phyloP scores from a whole-genome alignment of 1,140 invertebrate species.

The Drosophila pseudoananassae region DNA sequence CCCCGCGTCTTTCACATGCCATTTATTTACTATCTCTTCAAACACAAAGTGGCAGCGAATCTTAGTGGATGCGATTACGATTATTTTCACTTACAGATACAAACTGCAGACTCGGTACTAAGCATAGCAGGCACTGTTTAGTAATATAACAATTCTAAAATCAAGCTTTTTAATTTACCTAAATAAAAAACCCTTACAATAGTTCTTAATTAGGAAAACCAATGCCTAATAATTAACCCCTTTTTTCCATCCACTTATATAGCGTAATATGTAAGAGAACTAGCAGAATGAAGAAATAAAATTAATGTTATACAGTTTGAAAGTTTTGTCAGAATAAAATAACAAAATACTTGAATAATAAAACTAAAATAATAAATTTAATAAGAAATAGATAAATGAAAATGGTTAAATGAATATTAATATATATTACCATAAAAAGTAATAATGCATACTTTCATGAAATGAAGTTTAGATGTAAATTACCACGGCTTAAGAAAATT shows the following conservation, averaged over 20 bases:
- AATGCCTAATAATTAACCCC: slow-evolving; percentile 56
- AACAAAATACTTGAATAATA: slow-evolving; percentile 25
- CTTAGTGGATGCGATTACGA: slow-evolving; percentile 1
- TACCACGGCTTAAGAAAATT: slow-evolving; percentile 28
- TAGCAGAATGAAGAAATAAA: slow-evolving; percentile 40
- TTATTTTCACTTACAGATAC: slow-evolving; percentile 17
- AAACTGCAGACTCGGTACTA: slow-evolving; percentile 19
- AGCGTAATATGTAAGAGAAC: slow-evolving; percentile 47
- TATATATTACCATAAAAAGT: slow-evolving; percentile 44
- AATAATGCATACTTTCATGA: slow-evolving; percentile 53
- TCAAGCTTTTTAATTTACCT: slow-evolving; percentile 62
- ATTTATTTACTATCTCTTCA: background rate
- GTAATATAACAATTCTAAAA: slow-evolving; percentile 56
- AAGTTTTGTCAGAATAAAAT: slow-evolving; percentile 9
- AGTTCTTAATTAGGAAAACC: slow-evolving; percentile 25
- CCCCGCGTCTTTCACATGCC: background rate
- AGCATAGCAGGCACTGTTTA: slow-evolving; percentile 25
- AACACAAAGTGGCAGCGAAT: slow-evolving; percentile 26
- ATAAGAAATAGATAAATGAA: slow-evolving; percentile 68
- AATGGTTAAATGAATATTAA: slow-evolving; percentile 72
- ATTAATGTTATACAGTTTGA: slow-evolving; percentile 62
- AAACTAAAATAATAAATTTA: slow-evolving; percentile 53
- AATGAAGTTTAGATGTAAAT: slow-evolving; percentile 50
- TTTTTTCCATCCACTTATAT: slow-evolving; percentile 51
- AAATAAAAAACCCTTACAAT: slow-evolving; percentile 5